A percentile compares a stretch with the other conserved stretches of the same genome.
phyloP scores from a whole-genome alignment of 2,888 invertebrate species.

The Cephus spinipes region DNA sequence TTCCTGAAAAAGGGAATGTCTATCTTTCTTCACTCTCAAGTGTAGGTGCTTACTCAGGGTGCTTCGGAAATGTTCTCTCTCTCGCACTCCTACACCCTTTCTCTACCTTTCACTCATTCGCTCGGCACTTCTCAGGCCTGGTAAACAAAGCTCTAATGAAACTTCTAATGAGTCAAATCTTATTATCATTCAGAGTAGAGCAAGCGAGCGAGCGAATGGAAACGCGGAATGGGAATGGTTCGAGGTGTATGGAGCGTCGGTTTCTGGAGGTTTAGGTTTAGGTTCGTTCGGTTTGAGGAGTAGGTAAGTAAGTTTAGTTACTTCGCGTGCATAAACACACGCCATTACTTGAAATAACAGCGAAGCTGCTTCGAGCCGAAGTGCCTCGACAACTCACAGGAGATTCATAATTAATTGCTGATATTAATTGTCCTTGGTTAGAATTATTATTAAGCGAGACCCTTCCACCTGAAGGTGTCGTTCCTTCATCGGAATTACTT shows the following conservation, averaged over 20 bases:
- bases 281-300: slow-evolving; percentile 44
- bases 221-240: slow-evolving; percentile 20
- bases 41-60: too few species aligned
- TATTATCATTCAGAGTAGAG: slow-evolving; percentile 55
- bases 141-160: slow-evolving; percentile 60
- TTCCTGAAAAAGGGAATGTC: too few species aligned
- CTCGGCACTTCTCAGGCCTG: slow-evolving; percentile 23
- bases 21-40: too few species aligned
- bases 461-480: too few species aligned
- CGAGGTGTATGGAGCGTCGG: slow-evolving; percentile 19
- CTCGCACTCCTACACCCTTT: slow-evolving; percentile 8
- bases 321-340: slow-evolving; percentile 57
- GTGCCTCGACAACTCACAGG: background rate
- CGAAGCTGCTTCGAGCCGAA: slow-evolving; percentile 4
- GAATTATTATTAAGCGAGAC: background rate
- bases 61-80: slow-evolving; percentile 1
- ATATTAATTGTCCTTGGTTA: slow-evolving; percentile 9
- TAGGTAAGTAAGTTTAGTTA: slow-evolving; percentile 54
- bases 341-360: slow-evolving; percentile 53
- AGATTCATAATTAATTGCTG: slow-evolving; percentile 19
- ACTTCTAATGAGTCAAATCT: slow-evolving; percentile 61
- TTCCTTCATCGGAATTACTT: too few species aligned
- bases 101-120: slow-evolving; percentile 11
- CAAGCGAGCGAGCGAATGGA: slow-evolving; percentile 28
- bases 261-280: slow-evolving; percentile 23